Conservation (phyloP, 92 coral and sea anemone genomes). For the Parazoanthus darwini region DNA sequence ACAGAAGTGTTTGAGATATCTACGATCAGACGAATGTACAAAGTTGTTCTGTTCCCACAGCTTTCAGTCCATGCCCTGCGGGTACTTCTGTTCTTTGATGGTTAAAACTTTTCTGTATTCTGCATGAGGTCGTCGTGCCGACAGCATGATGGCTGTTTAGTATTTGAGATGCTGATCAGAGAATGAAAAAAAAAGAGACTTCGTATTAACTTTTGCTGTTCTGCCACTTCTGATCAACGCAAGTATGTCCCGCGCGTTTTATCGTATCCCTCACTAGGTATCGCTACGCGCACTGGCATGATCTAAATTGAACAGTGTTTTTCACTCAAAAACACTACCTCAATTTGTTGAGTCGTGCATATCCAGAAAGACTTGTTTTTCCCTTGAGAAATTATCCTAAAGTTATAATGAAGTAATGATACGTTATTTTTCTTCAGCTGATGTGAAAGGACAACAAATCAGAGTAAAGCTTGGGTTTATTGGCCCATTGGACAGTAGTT, state of each 20-base stretch:
- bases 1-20: not conserved
- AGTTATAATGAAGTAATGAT: not conserved
- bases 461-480: constrained; percentile 92
- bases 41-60: not conserved
- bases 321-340: not conserved
- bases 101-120: not conserved
- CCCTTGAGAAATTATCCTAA: not conserved
- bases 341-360: not conserved
- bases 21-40: not conserved
- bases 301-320: not conserved
- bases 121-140: not conserved
- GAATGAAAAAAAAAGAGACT: no score
- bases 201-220: no score
- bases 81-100: not conserved
- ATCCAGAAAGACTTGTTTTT: not conserved
- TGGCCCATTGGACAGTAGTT: constrained; percentile 83
- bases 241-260: no score
- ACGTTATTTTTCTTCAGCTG: constrained; percentile 48
- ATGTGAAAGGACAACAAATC: constrained; percentile 73
- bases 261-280: no score
- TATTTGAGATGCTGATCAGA: no score
- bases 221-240: no score
- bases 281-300: no score
- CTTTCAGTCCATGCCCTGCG: not conserved
- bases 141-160: no score